phyloP scores from a whole-genome alignment of 2,797 vertebrate genomes.

The Phrynocephalus guinanensis region DNA sequence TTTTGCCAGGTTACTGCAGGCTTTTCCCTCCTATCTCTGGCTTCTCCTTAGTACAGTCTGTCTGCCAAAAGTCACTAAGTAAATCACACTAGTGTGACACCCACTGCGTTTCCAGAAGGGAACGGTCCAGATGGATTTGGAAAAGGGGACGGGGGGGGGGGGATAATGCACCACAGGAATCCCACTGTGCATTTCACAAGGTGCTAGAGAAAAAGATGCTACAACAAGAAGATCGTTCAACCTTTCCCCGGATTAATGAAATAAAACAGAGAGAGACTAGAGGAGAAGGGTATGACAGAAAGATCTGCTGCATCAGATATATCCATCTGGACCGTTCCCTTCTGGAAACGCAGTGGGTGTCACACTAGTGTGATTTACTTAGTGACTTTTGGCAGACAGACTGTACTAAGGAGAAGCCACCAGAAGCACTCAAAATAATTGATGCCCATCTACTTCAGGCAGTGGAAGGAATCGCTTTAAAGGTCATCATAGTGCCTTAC shows the following conservation, averaged over 20 bases:
- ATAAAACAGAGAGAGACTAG: neutral
- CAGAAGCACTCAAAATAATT: slow-evolving; percentile 38
- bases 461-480: slow-evolving; percentile 3
- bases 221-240: neutral
- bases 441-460: neutral
- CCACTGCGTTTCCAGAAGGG: too few relatives aligned
- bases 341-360: slow-evolving; percentile 42
- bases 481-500: neutral
- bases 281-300: neutral
- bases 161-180: slow-evolving; percentile 16
- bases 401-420: neutral
- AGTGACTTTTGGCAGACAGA: slow-evolving; percentile 38
- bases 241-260: neutral
- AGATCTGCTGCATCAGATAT: neutral
- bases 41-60: too few relatives aligned
- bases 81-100: too few relatives aligned
- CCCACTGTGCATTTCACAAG: neutral
- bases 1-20: neutral
- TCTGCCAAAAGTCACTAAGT: too few relatives aligned
- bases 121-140: too few relatives aligned
- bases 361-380: slow-evolving; percentile 45
- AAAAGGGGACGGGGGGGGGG: slow-evolving; percentile 25
- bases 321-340: slow-evolving; percentile 55
- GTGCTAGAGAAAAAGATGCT: neutral
- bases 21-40: neutral